Conservation (phyloP, 2,113 vertebrate genomes). For the Syrmaticus mikado region DNA sequence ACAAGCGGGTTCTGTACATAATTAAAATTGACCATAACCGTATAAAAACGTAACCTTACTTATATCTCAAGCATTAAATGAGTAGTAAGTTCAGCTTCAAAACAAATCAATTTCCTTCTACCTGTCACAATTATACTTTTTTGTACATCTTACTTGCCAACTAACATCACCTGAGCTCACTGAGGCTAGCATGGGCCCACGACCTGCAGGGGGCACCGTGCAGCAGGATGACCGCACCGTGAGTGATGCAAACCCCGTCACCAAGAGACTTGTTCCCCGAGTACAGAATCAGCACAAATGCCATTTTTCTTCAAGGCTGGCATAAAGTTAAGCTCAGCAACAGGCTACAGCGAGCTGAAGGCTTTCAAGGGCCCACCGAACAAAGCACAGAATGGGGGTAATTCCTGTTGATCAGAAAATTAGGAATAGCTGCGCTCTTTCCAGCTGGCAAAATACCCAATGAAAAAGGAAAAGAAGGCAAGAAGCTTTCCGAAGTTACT, state of each 20-base stretch:
- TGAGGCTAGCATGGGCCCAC: accelerated
- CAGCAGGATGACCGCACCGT: not conserved
- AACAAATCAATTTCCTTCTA: not conserved
- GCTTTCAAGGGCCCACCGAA: not conserved
- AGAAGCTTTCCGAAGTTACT: not conserved
- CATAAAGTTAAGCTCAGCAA: not conserved
- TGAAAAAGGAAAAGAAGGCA: not conserved
- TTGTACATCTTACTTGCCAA: too few species aligned
- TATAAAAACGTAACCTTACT: accelerated
- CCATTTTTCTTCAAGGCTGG: not conserved
- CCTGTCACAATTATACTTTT: not conserved
- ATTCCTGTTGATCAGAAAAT: not conserved
- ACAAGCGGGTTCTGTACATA: not conserved
- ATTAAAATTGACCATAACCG: not conserved
- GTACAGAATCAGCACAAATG: not conserved
- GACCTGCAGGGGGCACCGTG: conserved; percentile 53
- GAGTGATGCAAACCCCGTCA: conserved; percentile 12
- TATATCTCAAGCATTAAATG: accelerated
- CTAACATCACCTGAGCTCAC: too few species aligned
- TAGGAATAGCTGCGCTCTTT: not conserved
- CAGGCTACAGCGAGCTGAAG: not conserved
- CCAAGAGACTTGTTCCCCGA: not conserved
- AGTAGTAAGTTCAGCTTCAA: accelerated
- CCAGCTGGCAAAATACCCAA: not conserved
- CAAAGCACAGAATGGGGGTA: not conserved